phyloP scores from a whole-genome alignment of 2,888 invertebrate genomes.

The Agrochola lota region DNA sequence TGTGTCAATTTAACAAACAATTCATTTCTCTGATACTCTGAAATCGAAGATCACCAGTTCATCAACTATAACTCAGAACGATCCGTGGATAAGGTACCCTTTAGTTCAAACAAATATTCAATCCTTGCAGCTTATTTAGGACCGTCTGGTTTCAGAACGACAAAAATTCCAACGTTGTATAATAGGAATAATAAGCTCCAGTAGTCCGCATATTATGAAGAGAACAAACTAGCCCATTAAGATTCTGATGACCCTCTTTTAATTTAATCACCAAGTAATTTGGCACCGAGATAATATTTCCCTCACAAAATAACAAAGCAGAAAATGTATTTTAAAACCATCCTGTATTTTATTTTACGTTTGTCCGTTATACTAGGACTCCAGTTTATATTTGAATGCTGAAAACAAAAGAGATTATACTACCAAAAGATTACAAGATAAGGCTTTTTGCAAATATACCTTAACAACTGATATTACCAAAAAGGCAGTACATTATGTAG shows the following conservation, averaged over 20 bases:
- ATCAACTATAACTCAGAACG: too few species aligned
- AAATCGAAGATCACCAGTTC: neutral
- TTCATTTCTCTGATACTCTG: neutral
- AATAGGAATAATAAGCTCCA: neutral
- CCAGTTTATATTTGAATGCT: slow-evolving; percentile 43
- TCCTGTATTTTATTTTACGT: slow-evolving; percentile 47
- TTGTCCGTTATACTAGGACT: slow-evolving; percentile 17
- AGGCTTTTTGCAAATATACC: slow-evolving; percentile 55
- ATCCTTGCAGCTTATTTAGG: neutral
- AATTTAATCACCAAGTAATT: slow-evolving; percentile 56
- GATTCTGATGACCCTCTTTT: slow-evolving; percentile 53
- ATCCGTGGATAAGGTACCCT: neutral
- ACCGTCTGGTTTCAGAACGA: neutral
- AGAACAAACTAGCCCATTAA: slow-evolving; percentile 52
- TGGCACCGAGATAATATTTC: slow-evolving; percentile 53
- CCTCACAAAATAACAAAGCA: slow-evolving; percentile 43
- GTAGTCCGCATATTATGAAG: slow-evolving; percentile 13
- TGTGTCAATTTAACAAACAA: neutral
- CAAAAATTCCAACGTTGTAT: neutral
- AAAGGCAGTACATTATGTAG: slow-evolving; percentile 38
- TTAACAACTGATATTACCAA: slow-evolving; percentile 47
- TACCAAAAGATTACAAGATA: slow-evolving; percentile 51
- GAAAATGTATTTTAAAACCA: slow-evolving; percentile 27
- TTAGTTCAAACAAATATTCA: neutral
- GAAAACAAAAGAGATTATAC: slow-evolving; percentile 50